Evolutionary conservation across 2,888 invertebrate species (phyloP).

Genomic region (Piscicola geometra): DNA sequence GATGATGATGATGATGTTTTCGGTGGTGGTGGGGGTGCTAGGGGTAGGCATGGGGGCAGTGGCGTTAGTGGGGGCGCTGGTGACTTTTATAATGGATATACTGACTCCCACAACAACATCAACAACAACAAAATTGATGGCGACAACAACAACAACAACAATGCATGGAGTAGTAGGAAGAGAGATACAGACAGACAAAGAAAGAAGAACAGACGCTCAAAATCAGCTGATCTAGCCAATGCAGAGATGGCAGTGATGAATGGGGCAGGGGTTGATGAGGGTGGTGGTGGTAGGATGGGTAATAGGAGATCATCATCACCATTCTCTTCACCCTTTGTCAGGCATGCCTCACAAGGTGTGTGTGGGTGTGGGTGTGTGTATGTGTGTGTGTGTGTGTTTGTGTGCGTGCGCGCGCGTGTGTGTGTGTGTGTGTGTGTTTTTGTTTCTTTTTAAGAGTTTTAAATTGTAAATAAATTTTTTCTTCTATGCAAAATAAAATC

Average conservation of each 20-base stretch:
- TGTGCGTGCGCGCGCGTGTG: too few relatives aligned
- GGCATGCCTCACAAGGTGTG: conserved; percentile 16
- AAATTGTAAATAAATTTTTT: too few relatives aligned
- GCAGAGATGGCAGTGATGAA: neutral
- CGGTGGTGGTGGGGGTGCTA: conserved; percentile 50
- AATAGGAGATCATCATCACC: conserved; percentile 16
- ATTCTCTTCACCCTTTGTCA: neutral
- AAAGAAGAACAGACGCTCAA: conserved; percentile 41
- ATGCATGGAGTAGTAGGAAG: neutral
- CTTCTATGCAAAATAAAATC: too few relatives aligned
- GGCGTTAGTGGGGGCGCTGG: neutral
- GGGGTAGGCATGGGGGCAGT: conserved; percentile 59
- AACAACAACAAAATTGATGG: neutral
- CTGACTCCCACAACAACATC: neutral
- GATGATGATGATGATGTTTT: conserved; percentile 43
- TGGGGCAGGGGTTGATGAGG: too few relatives aligned
- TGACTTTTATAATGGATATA: neutral
- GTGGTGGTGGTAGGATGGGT: neutral
- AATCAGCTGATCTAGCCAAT: conserved; percentile 38
- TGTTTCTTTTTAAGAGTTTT: too few relatives aligned
- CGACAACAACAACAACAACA: neutral
- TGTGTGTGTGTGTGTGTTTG: too few relatives aligned
- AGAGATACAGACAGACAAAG: conserved; percentile 12
- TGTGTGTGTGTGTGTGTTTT: too few relatives aligned
- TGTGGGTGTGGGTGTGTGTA: too few relatives aligned